Conservation (phyloP, 2,797 vertebrate species). For the Anguilla obscura region DNA sequence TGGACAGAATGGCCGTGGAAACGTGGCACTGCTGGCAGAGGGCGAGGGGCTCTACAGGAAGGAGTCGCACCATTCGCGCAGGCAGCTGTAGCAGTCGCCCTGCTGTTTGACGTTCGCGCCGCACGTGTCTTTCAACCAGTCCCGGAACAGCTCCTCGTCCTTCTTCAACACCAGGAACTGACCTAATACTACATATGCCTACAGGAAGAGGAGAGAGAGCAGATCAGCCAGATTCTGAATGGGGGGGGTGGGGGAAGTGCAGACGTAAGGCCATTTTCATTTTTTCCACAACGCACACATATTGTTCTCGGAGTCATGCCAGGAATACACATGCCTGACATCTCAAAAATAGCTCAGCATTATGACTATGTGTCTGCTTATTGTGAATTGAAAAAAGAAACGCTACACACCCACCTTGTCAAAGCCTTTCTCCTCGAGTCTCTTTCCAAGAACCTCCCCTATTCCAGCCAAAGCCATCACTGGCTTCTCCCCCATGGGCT, state of each 20-base stretch:
- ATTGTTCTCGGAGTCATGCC: neutral
- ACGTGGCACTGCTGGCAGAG: neutral
- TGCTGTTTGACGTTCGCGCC: slow-evolving; percentile 85
- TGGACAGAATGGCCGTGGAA: slow-evolving; percentile 21
- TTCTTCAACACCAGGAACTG: slow-evolving; percentile 92
- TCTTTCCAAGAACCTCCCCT: slow-evolving; percentile 82
- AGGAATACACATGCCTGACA: neutral
- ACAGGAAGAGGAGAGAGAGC: neutral
- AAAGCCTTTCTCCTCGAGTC: slow-evolving; percentile 85
- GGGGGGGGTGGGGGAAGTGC: neutral
- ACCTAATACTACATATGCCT: slow-evolving; percentile 92
- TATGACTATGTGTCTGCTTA: neutral
- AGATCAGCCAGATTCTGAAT: neutral
- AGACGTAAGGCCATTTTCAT: neutral
- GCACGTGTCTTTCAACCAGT: slow-evolving; percentile 89
- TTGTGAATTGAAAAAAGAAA: neutral
- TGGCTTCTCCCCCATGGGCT: slow-evolving; percentile 91
- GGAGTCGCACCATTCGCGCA: slow-evolving; percentile 90
- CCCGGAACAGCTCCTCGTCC: slow-evolving; percentile 88
- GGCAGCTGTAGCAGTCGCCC: slow-evolving; percentile 84
- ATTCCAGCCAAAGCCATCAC: slow-evolving; percentile 85
- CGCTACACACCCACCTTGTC: slow-evolving; percentile 76
- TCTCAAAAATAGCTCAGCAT: neutral
- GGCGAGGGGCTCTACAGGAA: slow-evolving; percentile 77
- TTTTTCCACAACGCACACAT: neutral